Conservation (phyloP, 2,888 invertebrate genomes). For the Caenorhabditis angaria region DNA sequence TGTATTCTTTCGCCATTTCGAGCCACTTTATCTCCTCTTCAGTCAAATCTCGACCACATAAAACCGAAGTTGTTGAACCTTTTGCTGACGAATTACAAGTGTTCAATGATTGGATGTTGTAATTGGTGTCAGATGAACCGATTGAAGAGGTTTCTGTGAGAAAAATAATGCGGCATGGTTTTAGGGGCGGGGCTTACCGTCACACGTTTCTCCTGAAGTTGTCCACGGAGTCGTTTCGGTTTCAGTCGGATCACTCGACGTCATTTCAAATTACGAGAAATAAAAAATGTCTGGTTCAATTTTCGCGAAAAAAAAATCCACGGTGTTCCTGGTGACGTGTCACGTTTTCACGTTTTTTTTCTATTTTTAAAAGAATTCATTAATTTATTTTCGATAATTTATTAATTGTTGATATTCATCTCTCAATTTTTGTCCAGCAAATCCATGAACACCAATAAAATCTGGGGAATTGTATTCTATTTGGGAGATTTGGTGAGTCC, state of each 20-base stretch:
- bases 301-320: not conserved
- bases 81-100: no score
- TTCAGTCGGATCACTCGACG: not conserved
- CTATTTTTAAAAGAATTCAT: not conserved
- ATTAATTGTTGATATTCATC: constrained; percentile 20
- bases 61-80: not conserved
- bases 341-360: not conserved
- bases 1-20: not conserved
- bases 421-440: constrained; percentile 14
- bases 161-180: not conserved
- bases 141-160: not conserved
- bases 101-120: not conserved
- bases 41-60: not conserved
- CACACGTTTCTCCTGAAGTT: not conserved
- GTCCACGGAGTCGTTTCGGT: not conserved
- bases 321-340: not conserved
- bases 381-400: not conserved
- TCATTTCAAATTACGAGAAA: not conserved
- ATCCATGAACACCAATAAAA: constrained; percentile 39
- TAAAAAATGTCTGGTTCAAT: not conserved
- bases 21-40: not conserved
- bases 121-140: not conserved
- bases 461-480: constrained; percentile 23
- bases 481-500: constrained; percentile 22
- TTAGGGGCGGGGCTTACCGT: not conserved